Evolutionary conservation across 2,797 vertebrate genomes (phyloP), one percentile per base, ranked within the genome.

Genomic region (Lycodopsis pacificus): DNA sequence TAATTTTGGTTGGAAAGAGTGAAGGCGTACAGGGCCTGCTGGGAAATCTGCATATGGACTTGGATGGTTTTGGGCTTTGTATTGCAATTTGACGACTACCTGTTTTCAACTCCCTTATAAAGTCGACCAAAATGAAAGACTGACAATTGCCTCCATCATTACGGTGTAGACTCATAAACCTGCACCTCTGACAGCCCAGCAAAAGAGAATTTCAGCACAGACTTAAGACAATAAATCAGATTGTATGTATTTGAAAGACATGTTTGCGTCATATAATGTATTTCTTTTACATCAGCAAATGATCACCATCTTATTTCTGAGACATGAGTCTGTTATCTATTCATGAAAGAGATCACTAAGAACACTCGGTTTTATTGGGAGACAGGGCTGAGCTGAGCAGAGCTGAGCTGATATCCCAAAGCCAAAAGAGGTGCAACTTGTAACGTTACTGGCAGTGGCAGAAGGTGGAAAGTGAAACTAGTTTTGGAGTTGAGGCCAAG

Each of bases 21-120:
- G 64, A 27, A 86, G 78, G 79, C 76, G 65, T 51, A 74, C 72
- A 75, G 64, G 82, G 85, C 85, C 88, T 92, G 85, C 87, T 90
- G 87, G 91, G 89, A 92, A 90, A 93, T 93, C 85, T 93, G 86
- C 72, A 57, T 73, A 61, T 58, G 73, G 75, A 76, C 76, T 59
- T 56, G 53, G 63, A 66, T 67, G 72, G 36, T 72, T 85, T 89
- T 74, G 79, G 78, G 71, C 71, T 82, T 81, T 73, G 77, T 65
- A 79, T 85, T 40, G 56, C 61, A 76, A 76, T 81, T 68, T 81
- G 72, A 79, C 40, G 38, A 82, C 78, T 42, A 75, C 77, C 54
- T 82, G 58, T 81, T 88, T 82, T 68, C 30, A 79, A 75, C 66
- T 64, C 49, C 38, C 8, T 72, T 46, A 61, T 78, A 78, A 80